These are phyloP conservation scores for Mobula hypostoma DNA, from an alignment of 2,113 vertebrate species.

Conservation along the genomic window DNA sequence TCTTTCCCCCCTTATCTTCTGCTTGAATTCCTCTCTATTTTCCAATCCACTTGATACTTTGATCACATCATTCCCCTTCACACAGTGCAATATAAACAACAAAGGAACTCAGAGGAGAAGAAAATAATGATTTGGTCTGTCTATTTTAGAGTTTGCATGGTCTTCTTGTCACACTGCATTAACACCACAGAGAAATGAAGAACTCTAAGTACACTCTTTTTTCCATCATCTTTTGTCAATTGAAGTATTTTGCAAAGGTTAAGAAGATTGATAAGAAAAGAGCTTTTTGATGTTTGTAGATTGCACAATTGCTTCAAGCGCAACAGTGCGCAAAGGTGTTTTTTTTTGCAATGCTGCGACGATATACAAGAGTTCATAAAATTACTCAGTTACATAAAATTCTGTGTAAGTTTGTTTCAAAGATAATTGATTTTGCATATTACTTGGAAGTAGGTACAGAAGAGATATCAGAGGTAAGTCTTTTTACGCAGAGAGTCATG, in stretches of 20 bases:
- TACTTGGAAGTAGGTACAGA: too few species aligned
- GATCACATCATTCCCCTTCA: neutral
- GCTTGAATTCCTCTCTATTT: constrained; percentile 16
- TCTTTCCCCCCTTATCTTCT: neutral
- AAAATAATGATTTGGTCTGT: constrained; percentile 2
- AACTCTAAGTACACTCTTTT: neutral
- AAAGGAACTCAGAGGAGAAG: neutral
- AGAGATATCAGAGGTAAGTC: too few species aligned
- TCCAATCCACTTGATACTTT: neutral
- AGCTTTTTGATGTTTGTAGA: neutral
- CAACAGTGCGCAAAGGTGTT: neutral
- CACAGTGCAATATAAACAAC: neutral
- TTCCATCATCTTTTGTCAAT: neutral
- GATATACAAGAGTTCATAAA: neutral
- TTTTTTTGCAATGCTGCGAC: neutral
- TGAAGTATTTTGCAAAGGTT: constrained; percentile 1
- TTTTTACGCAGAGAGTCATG: too few species aligned
- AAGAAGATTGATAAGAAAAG: constrained; percentile 13
- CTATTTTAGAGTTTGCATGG: neutral
- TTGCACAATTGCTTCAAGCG: neutral
- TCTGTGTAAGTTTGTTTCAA: too few species aligned
- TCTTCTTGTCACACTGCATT: neutral
- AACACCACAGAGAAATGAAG: neutral
- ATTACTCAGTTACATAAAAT: too few species aligned
- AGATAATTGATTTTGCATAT: neutral